phyloP scores from a whole-genome alignment of 2,888 invertebrate species.

The Acanthococcus lagerstroemiae region DNA sequence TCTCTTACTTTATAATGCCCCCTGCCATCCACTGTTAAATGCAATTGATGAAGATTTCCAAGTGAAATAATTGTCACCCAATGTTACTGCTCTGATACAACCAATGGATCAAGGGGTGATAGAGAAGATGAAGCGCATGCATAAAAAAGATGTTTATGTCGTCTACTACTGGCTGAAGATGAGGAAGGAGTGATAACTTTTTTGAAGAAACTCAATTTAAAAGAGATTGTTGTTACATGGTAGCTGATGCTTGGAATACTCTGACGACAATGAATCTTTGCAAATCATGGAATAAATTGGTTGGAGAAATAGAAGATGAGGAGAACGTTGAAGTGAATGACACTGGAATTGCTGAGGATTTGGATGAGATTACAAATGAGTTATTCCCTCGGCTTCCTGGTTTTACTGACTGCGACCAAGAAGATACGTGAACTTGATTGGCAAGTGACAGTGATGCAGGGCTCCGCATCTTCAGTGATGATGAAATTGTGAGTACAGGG shows the following conservation, averaged over 20 bases:
- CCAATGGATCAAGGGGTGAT: constrained; percentile 38
- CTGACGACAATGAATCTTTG: background rate
- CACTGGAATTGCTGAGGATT: background rate
- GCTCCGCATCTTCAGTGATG: background rate
- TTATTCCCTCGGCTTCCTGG: no score
- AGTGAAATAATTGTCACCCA: constrained; percentile 36
- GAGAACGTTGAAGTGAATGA: background rate
- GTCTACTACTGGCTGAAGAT: background rate
- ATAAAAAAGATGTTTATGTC: background rate
- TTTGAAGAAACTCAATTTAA: background rate
- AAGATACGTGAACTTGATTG: no score
- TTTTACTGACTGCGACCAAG: no score
- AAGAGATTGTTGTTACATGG: background rate
- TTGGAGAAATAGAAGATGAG: background rate
- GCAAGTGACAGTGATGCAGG: no score
- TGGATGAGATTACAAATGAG: no score
- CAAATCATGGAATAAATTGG: background rate
- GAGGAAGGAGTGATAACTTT: background rate
- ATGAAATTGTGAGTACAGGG: background rate
- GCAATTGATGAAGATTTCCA: constrained; percentile 25
- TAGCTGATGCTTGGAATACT: background rate
- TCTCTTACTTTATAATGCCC: constrained; percentile 35
- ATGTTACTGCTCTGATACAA: constrained; percentile 36
- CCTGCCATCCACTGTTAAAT: constrained; percentile 16
- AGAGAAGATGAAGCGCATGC: constrained; percentile 34